Conservation (phyloP, 2,888 invertebrate species). For the Carabus problematicus region DNA sequence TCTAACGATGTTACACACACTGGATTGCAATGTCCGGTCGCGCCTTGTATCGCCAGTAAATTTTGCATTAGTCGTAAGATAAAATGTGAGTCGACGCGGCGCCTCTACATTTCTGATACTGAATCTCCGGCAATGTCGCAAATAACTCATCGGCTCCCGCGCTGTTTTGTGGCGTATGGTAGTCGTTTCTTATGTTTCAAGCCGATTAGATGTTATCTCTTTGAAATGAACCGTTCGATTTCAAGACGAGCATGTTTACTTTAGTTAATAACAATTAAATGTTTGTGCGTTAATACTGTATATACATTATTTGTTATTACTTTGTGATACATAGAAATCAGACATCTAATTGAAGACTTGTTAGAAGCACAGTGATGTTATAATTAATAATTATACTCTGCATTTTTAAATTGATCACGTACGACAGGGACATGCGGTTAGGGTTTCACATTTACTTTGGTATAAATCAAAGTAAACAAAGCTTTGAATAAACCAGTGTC, state of each 20-base stretch:
- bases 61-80: conserved; percentile 38
- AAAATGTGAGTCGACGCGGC: conserved; percentile 28
- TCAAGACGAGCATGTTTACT: too few species aligned
- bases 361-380: too few species aligned
- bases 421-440: too few species aligned
- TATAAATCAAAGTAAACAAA: conserved; percentile 34
- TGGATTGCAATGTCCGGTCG: conserved; percentile 33
- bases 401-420: too few species aligned
- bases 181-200: conserved; percentile 2
- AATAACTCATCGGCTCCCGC: not conserved
- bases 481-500: conserved; percentile 37
- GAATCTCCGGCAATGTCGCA: conserved; percentile 5
- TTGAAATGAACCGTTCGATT: conserved; percentile 17
- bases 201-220: conserved; percentile 25
- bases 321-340: too few species aligned
- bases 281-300: too few species aligned
- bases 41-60: conserved; percentile 32
- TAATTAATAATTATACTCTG: too few species aligned
- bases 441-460: conserved; percentile 19
- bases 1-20: not conserved
- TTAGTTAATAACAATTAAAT: too few species aligned
- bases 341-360: too few species aligned
- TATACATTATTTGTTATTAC: too few species aligned
- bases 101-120: conserved; percentile 35
- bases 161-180: too few species aligned